phyloP scores from a whole-genome alignment of 2,113 vertebrate species.

The Heterochromis multidens region DNA sequence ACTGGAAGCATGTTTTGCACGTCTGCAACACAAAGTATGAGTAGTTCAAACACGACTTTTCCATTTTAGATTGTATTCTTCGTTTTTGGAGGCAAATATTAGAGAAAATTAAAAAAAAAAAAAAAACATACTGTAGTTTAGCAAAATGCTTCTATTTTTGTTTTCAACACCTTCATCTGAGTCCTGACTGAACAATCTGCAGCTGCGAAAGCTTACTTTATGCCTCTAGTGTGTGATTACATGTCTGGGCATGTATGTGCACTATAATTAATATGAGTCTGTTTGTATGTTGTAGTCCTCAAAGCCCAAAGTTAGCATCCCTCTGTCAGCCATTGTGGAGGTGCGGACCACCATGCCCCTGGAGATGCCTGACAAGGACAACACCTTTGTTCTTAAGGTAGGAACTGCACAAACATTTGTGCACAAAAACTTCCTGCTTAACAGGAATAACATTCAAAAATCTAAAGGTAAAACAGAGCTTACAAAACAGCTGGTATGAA shows the following conservation, averaged over 20 bases:
- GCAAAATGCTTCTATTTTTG: background rate
- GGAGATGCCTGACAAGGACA: constrained; percentile 99
- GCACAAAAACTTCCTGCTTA: background rate
- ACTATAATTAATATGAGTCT: background rate
- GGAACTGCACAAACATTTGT: background rate
- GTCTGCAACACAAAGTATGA: no score
- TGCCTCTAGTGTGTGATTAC: background rate
- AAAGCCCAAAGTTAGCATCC: constrained; percentile 93
- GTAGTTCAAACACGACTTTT: no score
- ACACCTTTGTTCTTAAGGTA: constrained; percentile 98
- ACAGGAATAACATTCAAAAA: background rate
- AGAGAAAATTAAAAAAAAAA: background rate
- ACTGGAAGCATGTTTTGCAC: no score
- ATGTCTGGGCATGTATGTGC: background rate
- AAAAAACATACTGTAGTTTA: background rate
- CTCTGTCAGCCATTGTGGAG: constrained; percentile 91
- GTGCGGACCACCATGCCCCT: constrained; percentile 97
- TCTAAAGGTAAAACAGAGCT: background rate
- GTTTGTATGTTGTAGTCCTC: constrained; percentile 80
- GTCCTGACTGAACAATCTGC: background rate
- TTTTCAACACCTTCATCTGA: background rate
- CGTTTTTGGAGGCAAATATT: background rate
- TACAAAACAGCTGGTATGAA: background rate
- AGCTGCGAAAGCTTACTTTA: background rate
- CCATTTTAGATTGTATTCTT: no score